Conservation (phyloP, 2,113 vertebrate species). For the Smithornis capensis region DNA sequence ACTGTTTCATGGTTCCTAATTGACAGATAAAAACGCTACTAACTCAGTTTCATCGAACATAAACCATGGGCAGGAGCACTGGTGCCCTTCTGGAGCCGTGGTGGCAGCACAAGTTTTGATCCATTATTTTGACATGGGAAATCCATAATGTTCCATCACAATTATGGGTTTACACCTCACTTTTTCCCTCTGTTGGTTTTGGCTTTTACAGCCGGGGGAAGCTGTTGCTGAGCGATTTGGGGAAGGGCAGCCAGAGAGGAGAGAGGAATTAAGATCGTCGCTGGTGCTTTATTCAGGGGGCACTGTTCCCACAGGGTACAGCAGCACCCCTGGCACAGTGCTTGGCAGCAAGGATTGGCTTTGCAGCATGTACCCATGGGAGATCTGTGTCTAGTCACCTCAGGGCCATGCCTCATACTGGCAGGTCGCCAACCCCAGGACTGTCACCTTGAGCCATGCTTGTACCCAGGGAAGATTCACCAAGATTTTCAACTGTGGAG, state of each 20-base stretch:
- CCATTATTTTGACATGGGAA: constrained; percentile 21
- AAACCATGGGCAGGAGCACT: constrained; percentile 48
- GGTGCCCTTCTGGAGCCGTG: background rate
- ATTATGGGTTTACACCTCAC: rapidly evolving
- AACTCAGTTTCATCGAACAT: constrained; percentile 56
- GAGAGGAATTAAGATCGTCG: background rate
- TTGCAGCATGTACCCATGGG: background rate
- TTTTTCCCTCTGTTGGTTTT: background rate
- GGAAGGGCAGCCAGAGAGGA: background rate
- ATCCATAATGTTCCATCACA: background rate
- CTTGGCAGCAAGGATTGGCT: background rate
- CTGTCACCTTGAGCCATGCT: background rate
- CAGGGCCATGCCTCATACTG: background rate
- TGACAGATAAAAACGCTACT: constrained; percentile 68
- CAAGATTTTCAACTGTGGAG: background rate
- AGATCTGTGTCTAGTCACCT: background rate
- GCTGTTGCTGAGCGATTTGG: background rate
- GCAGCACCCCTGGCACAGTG: rapidly evolving
- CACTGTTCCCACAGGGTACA: rapidly evolving
- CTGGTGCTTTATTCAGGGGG: background rate
- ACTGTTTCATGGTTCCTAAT: constrained; percentile 68
- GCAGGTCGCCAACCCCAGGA: background rate
- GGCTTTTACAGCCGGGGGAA: background rate
- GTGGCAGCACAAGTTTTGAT: background rate
- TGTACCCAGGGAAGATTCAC: rapidly evolving